Base-by-base conservation (phyloP, 2,888 invertebrate genomes). In the Xiphydria camelus region DNA sequence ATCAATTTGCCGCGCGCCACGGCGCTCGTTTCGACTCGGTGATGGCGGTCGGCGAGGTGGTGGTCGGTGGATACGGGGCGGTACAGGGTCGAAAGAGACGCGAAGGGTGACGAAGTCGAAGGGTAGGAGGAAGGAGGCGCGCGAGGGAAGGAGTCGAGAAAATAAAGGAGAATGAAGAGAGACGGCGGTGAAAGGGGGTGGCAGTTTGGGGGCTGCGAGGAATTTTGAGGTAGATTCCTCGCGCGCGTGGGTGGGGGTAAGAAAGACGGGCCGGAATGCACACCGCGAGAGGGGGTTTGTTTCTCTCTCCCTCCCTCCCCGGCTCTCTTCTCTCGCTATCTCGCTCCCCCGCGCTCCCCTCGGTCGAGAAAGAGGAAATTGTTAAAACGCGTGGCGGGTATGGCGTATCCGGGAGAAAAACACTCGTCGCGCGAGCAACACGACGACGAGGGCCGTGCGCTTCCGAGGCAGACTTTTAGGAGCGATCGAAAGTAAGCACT, bases 1-100 rank as follows among this genome's bases (percentile, higher is more conserved):
- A 69, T 70, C 72, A 72, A 72, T 72, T 72, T 72, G 70, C 67
- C 59, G 53, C 41, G 47, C 57, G 46, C n/a, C n/a, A n/a, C n/a
- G n/a, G 48, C 54, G 51, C 57, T 58, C 61, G 53, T 61, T 52
- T 52, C 53, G 45, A 45, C 38, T 41, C 47, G 47, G 23, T 39
- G 19, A 6, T 12, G 29, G 29, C 7, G 6, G 29, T 15, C 9
- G 12, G 29, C 29, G 15, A 29, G 15, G 18, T 38, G 32, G 10
- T 15, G 25, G 14, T 4, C 17, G 17, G 1, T 17, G 21, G 29
- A 36, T 18, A 19, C 34, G 43, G 43, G 43, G 38, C 18, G 38
- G 29, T 31, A 15, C 15, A 34, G 17, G 15, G 34, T 34, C 10
- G 59, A 51, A 26, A 39, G 15, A 42, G 22, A 20, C 32, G 17